phyloP scores from a whole-genome alignment of 2,888 invertebrate genomes.

The Epicampocera succincta region DNA sequence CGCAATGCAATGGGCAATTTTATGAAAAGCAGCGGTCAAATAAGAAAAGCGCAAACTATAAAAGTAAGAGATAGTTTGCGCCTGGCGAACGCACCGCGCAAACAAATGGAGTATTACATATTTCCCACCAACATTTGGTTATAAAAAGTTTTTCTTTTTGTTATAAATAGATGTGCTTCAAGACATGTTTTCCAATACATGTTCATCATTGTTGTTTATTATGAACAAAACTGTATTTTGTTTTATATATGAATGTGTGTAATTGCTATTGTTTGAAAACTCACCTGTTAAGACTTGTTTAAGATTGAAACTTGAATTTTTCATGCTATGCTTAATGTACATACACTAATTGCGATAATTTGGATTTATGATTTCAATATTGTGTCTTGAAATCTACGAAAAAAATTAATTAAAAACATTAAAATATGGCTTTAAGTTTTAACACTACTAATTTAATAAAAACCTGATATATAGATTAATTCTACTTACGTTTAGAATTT shows the following conservation, averaged over 20 bases:
- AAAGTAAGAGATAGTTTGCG: constrained; percentile 15
- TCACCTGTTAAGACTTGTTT: constrained; percentile 4
- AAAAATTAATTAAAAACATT: constrained; percentile 7
- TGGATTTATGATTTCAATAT: neutral
- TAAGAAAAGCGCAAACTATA: constrained; percentile 70
- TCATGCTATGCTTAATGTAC: neutral
- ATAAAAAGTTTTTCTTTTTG: neutral
- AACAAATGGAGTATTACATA: constrained; percentile 15
- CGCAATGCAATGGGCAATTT: constrained; percentile 51
- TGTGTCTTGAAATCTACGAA: constrained; percentile 39
- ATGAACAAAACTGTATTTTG: constrained; percentile 36
- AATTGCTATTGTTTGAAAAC: too few relatives aligned
- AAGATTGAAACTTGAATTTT: constrained; percentile 11
- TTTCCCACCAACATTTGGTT: constrained; percentile 34
- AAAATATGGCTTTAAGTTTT: neutral
- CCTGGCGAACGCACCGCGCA: constrained; percentile 15
- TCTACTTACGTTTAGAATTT: constrained; percentile 47
- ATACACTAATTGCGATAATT: neutral
- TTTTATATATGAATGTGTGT: too few relatives aligned
- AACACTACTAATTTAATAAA: neutral
- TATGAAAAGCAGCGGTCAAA: constrained; percentile 71
- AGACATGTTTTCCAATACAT: neutral
- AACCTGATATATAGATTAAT: constrained; percentile 10
- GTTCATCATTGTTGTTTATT: constrained; percentile 18
- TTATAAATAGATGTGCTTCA: too few relatives aligned